A percentile compares a stretch with the other conserved stretches of the same genome.
These are phyloP conservation scores for Paguma larvata DNA, from an alignment of 2,797 vertebrate genomes.

Conservation along the genomic window DNA sequence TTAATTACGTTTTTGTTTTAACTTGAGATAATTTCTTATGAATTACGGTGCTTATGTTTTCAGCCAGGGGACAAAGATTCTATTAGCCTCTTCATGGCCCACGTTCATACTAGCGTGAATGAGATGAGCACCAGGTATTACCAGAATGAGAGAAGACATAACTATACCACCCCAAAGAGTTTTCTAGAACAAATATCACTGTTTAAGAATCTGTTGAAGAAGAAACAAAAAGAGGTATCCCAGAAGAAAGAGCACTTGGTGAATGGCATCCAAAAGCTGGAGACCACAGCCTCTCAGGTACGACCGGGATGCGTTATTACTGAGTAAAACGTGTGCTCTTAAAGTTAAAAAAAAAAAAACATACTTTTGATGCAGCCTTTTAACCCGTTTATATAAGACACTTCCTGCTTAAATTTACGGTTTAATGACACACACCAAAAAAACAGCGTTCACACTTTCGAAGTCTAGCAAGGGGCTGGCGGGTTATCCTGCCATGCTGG, in stretches of 20 bases:
- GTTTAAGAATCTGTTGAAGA: slow-evolving; percentile 91
- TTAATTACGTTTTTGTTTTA: slow-evolving; percentile 61
- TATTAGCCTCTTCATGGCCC: slow-evolving; percentile 94
- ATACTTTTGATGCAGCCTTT: background rate
- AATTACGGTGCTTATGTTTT: slow-evolving; percentile 83
- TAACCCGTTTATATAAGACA: background rate
- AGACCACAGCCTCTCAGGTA: slow-evolving; percentile 92
- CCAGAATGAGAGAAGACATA: slow-evolving; percentile 91
- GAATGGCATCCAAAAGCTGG: slow-evolving; percentile 91
- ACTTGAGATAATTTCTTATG: background rate
- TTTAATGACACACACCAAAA: background rate
- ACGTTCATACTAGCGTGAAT: slow-evolving; percentile 91
- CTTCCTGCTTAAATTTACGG: background rate
- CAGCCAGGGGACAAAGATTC: slow-evolving; percentile 92
- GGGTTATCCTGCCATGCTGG: background rate
- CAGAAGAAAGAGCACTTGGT: slow-evolving; percentile 89
- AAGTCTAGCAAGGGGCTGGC: background rate
- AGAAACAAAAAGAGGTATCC: slow-evolving; percentile 88
- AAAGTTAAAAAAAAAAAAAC: background rate
- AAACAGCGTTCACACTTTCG: background rate
- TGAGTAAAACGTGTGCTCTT: background rate
- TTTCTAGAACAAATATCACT: slow-evolving; percentile 94
- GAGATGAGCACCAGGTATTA: slow-evolving; percentile 91
- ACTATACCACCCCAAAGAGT: slow-evolving; percentile 93
- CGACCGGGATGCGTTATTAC: background rate